A percentile compares a stretch with the other conserved stretches of the same genome.
phyloP scores from a whole-genome alignment of 2,113 vertebrate genomes.

The Callocephalon fimbriatum region DNA sequence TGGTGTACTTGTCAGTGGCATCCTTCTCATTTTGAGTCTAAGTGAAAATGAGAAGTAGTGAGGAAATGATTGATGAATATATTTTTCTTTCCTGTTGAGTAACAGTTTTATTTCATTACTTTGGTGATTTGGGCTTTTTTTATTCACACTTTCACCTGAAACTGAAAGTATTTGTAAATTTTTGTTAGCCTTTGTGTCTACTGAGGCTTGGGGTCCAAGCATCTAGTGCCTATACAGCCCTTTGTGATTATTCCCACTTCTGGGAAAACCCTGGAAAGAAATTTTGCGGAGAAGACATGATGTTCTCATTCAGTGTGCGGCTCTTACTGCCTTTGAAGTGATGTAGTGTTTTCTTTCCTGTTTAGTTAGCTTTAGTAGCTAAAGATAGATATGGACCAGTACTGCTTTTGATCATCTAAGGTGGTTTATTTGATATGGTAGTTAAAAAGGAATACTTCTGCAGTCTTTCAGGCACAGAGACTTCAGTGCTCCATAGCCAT shows the following conservation, averaged over 20 bases:
- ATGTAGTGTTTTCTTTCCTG: background rate
- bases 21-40: background rate
- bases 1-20: slow-evolving; percentile 2
- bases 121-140: background rate
- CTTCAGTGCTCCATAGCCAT: background rate
- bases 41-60: slow-evolving; percentile 21
- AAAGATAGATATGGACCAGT: background rate
- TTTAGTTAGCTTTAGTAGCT: background rate
- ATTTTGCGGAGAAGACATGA: background rate
- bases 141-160: background rate
- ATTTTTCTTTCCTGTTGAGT: background rate
- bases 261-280: background rate
- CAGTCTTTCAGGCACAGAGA: background rate
- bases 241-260: background rate
- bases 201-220: background rate
- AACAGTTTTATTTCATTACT: background rate
- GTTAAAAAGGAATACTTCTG: background rate
- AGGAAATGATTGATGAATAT: background rate
- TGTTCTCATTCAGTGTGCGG: background rate
- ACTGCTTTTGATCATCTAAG: background rate
- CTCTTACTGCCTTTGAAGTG: background rate
- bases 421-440: background rate
- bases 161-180: background rate
- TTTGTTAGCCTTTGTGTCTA: background rate
- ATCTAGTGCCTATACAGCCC: background rate